Conservation (phyloP, 2,797 vertebrate species). For the Moxostoma hubbsi region DNA sequence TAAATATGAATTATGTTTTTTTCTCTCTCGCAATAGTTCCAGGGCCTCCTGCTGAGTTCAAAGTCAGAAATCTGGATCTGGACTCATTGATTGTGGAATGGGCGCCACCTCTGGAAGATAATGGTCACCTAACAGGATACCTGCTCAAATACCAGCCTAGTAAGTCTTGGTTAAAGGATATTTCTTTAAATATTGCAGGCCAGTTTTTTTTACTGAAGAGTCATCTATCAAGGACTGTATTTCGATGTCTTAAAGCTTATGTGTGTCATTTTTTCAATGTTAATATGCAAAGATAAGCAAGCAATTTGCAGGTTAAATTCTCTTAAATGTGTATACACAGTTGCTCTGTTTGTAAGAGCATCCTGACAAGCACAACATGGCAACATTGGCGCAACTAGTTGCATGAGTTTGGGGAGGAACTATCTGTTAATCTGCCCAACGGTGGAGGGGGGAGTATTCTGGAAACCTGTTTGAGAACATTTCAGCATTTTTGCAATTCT, state of each 20-base stretch:
- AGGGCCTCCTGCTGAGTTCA: slow-evolving; percentile 84
- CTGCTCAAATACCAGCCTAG: slow-evolving; percentile 90
- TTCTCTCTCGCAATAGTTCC: slow-evolving; percentile 80
- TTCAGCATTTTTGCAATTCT: too few relatives aligned
- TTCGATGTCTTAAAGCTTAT: too few relatives aligned
- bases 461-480: background rate
- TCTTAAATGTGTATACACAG: too few relatives aligned
- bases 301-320: background rate
- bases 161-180: slow-evolving; percentile 68
- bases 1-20: slow-evolving; percentile 14
- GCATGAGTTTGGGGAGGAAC: background rate
- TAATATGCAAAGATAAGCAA: background rate
- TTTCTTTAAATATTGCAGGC: background rate
- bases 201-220: background rate
- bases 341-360: too few relatives aligned
- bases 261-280: too few relatives aligned
- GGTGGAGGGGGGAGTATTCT: background rate
- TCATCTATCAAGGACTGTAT: too few relatives aligned
- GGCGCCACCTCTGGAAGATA: slow-evolving; percentile 84
- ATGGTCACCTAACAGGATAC: slow-evolving; percentile 90
- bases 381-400: background rate
- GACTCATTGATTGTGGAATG: slow-evolving; percentile 90
- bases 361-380: background rate
- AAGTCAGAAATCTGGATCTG: slow-evolving; percentile 78
- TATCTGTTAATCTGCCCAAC: background rate